Base-by-base conservation (phyloP, 2,113 vertebrate genomes). In the Aptenodytes forsteri region DNA sequence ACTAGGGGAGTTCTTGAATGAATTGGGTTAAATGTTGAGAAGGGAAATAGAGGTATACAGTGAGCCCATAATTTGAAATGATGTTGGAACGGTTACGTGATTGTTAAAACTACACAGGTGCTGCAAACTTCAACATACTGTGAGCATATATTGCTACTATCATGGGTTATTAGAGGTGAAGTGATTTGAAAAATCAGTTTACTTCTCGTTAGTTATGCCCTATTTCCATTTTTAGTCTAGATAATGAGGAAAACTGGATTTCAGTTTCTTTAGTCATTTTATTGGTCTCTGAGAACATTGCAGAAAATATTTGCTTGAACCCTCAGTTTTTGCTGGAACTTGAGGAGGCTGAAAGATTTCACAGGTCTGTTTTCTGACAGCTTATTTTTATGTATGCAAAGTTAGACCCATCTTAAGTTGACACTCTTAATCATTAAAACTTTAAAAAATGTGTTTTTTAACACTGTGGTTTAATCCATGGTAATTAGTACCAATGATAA, bases 171-270 rank as follows among this genome's bases (percentile, higher is more conserved):
- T 96, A 78, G 79, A 86, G 69, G 55, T 88, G 80, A 95, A 95
- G 83, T 88, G 91, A 73, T 91, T 83, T 88, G 78, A 94, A 94
- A 90, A 96, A 94, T 96, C 75, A 88, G 55, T 96, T 96, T 96
- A 86, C 55, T 81, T 91, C 67, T 93, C 44, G 67, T 94, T 96
- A 91, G 75, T 88, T 91, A 52, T 80, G 70, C 66, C 67, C 78
- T 88, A 67, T 90, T 95, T 93, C 78, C 64, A 67, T 88, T 95
- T 96, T 86, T 90, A 88, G 50, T 85, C 67, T 70, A 78, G 62
- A 32, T 96, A 94, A 93, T 81, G 59, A 95, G 66, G 30, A 95
- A 93, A 91, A 88, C 75, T 77, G 34, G 8, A 76, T 95, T 95
- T 96, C 17, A 38, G 34, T 91, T 95, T 67, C 79, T 81, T 78